Conservation (phyloP, 2,888 invertebrate species). For the Caenorhabditis sp. region DNA sequence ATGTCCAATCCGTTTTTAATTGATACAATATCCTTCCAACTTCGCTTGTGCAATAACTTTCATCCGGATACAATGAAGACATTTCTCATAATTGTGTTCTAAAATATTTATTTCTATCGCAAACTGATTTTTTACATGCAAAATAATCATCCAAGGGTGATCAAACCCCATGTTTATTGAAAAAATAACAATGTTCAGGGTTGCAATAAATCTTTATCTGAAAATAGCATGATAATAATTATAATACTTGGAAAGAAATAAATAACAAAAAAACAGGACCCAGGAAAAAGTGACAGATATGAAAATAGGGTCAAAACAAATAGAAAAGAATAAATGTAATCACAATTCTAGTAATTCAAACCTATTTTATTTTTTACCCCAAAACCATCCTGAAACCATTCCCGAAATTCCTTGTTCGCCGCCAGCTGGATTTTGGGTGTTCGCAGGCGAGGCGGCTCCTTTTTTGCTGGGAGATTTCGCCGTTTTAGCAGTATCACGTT, state of each 20-base stretch:
- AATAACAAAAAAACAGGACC: slow-evolving; percentile 7
- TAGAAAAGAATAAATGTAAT: not conserved
- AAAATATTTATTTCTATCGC: not conserved
- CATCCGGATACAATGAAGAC: slow-evolving; percentile 54
- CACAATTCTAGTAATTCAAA: not conserved
- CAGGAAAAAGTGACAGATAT: slow-evolving; percentile 15
- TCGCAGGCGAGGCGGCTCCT: slow-evolving; percentile 1
- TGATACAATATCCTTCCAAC: slow-evolving; percentile 46
- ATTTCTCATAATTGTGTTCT: slow-evolving; percentile 39
- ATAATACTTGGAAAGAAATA: slow-evolving; percentile 2
- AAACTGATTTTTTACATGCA: not conserved
- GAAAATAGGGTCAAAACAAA: slow-evolving; percentile 5
- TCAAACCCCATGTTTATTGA: not conserved
- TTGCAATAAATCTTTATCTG: slow-evolving; percentile 11
- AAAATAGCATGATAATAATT: slow-evolving; percentile 2
- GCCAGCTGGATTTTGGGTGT: not conserved
- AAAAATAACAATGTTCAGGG: not conserved
- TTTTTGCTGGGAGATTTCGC: slow-evolving; percentile 25
- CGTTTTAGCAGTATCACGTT: slow-evolving; percentile 18
- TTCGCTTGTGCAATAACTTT: slow-evolving; percentile 50
- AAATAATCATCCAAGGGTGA: slow-evolving; percentile 1
- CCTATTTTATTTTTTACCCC: slow-evolving; percentile 36
- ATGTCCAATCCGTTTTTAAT: slow-evolving; percentile 44
- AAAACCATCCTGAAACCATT: slow-evolving; percentile 48
- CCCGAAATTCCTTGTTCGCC: slow-evolving; percentile 32